These are phyloP conservation scores for Aphaenogaster floridana DNA, from an alignment of 1,140 invertebrate genomes.

Conservation along the genomic window DNA sequence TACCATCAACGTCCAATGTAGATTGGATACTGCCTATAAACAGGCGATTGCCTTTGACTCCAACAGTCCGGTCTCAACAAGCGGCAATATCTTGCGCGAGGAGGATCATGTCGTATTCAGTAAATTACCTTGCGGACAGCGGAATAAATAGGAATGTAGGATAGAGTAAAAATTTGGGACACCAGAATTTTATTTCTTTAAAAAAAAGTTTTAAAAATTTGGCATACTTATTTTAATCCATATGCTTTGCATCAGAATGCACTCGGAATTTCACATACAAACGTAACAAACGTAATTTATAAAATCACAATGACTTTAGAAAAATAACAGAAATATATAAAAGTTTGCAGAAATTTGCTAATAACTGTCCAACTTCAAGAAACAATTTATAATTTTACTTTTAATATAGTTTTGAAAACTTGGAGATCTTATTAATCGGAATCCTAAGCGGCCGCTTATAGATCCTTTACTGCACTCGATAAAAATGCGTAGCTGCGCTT, in stretches of 20 bases:
- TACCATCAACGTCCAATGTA: slow-evolving; percentile 72
- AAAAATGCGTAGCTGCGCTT: slow-evolving; percentile 7
- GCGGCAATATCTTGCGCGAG: slow-evolving; percentile 72
- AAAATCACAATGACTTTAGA: neutral
- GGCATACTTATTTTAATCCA: neutral
- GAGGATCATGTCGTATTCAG: slow-evolving; percentile 63
- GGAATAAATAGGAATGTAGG: neutral
- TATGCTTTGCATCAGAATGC: neutral
- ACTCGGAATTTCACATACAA: neutral
- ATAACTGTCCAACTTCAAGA: neutral
- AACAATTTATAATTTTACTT: slow-evolving; percentile 8
- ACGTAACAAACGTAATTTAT: neutral
- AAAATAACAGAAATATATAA: neutral
- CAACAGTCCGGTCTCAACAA: slow-evolving; percentile 68
- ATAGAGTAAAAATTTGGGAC: neutral
- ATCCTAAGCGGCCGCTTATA: neutral
- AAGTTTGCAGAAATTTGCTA: neutral
- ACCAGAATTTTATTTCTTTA: neutral
- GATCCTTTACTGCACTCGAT: neutral
- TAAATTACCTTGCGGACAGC: slow-evolving; percentile 17
- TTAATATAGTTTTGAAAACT: neutral
- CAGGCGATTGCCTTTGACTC: slow-evolving; percentile 78
- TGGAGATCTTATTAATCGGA: neutral
- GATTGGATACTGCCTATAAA: slow-evolving; percentile 82
- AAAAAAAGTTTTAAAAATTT: neutral